Percentiles rank a stretch among this genome's conserved stretches.
Evolutionary conservation across 2,888 invertebrate genomes (phyloP).

Genomic region (Campopleginae sp.): DNA sequence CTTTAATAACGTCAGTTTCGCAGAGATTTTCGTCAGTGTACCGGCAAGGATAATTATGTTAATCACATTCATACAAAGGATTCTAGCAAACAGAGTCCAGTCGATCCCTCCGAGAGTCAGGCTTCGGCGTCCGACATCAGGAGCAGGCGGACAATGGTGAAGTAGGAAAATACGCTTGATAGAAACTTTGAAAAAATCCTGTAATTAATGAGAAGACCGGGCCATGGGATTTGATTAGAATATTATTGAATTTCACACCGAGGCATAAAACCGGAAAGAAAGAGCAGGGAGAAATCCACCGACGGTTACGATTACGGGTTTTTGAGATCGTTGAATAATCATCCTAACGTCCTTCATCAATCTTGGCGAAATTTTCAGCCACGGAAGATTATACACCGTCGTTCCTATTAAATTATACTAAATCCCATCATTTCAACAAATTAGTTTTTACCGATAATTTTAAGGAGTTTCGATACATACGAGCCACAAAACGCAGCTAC

Average conservation of each 20-base stretch:
- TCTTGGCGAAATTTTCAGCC: constrained; percentile 34
- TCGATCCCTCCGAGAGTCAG: background rate
- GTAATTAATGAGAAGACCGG: background rate
- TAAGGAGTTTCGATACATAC: too few relatives aligned
- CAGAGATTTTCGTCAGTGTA: background rate
- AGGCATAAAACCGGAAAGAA: constrained; percentile 69
- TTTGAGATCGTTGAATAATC: constrained; percentile 60
- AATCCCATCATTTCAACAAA: background rate
- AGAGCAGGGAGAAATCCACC: constrained; percentile 65
- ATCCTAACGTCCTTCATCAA: constrained; percentile 38
- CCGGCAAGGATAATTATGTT: background rate
- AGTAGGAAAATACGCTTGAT: constrained; percentile 66
- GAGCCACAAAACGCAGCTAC: too few relatives aligned
- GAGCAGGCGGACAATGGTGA: constrained; percentile 66
- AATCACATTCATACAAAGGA: background rate
- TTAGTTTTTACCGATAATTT: too few relatives aligned
- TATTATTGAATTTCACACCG: constrained; percentile 46
- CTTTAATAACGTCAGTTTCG: too few relatives aligned
- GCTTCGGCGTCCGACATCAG: constrained; percentile 15
- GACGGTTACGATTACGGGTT: constrained; percentile 65
- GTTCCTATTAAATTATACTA: constrained; percentile 42
- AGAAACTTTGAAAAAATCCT: constrained; percentile 56
- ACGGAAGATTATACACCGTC: constrained; percentile 36
- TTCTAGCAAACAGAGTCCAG: background rate
- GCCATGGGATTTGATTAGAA: background rate